These are phyloP conservation scores for Brachionus koreanus DNA, from an alignment of 1,140 invertebrate species.

Conservation along the genomic window DNA sequence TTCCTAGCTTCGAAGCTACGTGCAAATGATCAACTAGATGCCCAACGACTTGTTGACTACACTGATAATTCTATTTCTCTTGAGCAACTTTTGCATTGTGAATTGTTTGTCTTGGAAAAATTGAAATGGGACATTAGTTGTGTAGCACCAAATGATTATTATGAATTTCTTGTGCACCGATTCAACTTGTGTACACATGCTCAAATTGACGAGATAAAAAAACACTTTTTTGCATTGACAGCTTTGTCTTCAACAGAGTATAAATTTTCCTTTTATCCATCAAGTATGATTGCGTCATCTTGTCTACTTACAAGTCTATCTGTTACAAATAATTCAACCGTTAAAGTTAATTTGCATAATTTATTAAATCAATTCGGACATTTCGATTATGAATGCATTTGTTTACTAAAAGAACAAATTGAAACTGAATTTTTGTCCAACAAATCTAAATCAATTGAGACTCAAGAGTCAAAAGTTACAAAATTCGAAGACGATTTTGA, in stretches of 20 bases:
- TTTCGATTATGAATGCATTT: neutral
- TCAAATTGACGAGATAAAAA: neutral
- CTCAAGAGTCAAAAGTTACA: neutral
- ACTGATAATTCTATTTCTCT: constrained; percentile 82
- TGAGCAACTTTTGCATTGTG: constrained; percentile 77
- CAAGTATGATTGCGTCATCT: constrained; percentile 76
- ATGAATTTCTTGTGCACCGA: neutral
- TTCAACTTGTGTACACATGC: neutral
- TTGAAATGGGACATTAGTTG: constrained; percentile 77
- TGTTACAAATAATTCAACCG: neutral
- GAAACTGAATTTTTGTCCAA: neutral
- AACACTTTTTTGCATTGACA: constrained; percentile 12
- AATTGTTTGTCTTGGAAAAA: constrained; percentile 71
- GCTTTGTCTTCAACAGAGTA: constrained; percentile 66
- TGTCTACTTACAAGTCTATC: neutral
- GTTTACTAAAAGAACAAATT: neutral
- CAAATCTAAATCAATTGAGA: neutral
- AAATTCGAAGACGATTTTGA: constrained; percentile 28
- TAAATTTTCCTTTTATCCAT: constrained; percentile 76
- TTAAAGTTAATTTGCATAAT: constrained; percentile 16
- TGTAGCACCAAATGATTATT: constrained; percentile 71
- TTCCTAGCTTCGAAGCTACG: constrained; percentile 83
- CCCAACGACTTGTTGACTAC: constrained; percentile 77
- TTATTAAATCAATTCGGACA: constrained; percentile 1
- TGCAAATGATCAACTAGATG: constrained; percentile 72